Conservation (phyloP, 2,888 invertebrate genomes). For the Polydrusus cervinus region DNA sequence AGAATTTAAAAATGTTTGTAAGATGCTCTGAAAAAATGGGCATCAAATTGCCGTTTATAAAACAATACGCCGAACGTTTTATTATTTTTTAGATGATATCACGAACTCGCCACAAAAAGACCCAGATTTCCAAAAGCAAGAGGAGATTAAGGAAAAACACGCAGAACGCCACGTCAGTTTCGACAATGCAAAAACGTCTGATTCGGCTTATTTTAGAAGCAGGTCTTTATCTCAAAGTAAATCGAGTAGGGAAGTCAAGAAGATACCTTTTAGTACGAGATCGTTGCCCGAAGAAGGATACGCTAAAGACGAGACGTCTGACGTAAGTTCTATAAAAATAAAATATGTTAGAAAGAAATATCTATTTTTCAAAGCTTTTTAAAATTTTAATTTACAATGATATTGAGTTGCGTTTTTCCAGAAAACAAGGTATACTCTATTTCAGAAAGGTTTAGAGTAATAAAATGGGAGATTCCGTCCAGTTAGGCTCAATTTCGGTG, state of each 20-base stretch:
- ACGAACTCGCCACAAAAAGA: background rate
- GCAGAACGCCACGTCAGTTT: slow-evolving; percentile 64
- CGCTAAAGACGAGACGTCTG: slow-evolving; percentile 53
- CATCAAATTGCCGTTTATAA: too few relatives aligned
- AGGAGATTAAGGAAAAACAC: slow-evolving; percentile 35
- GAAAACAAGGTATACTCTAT: too few relatives aligned
- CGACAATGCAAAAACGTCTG: slow-evolving; percentile 56
- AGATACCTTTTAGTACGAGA: slow-evolving; percentile 44
- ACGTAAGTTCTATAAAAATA: background rate
- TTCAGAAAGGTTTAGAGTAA: too few relatives aligned
- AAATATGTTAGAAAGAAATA: too few relatives aligned
- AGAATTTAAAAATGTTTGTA: too few relatives aligned
- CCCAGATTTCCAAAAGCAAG: slow-evolving; percentile 41
- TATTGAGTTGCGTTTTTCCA: too few relatives aligned
- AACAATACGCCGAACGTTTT: too few relatives aligned
- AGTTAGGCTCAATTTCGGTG: too few relatives aligned
- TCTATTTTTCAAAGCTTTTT: too few relatives aligned
- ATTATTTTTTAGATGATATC: slow-evolving; percentile 5
- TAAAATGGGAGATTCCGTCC: too few relatives aligned
- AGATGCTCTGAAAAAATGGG: too few relatives aligned
- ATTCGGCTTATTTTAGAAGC: slow-evolving; percentile 44
- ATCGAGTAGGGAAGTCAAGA: slow-evolving; percentile 35
- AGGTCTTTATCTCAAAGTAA: slow-evolving; percentile 50
- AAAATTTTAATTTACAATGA: too few relatives aligned
- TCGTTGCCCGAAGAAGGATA: slow-evolving; percentile 56